A percentile compares a stretch with the other conserved stretches of the same genome.
Conservation (phyloP, 2,797 vertebrate species). For the Xiphorhynchus erythropygius region DNA sequence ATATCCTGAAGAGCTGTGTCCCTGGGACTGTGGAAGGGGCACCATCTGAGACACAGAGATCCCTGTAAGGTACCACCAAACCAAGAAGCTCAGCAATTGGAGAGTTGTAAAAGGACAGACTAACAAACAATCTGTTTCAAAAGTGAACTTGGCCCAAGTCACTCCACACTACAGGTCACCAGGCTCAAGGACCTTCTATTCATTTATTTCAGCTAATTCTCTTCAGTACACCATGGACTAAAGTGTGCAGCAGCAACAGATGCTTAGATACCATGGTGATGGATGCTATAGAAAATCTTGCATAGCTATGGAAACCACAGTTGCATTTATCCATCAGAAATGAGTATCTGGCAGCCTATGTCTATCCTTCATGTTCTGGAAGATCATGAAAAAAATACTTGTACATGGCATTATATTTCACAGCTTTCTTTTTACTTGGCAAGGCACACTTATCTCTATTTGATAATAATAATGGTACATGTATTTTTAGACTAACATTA, state of each 20-base stretch:
- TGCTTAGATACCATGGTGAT: slow-evolving; percentile 44
- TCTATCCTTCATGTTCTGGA: slow-evolving; percentile 48
- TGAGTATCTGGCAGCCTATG: slow-evolving; percentile 43
- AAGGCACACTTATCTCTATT: slow-evolving; percentile 40
- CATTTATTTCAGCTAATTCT: background rate
- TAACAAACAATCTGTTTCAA: background rate
- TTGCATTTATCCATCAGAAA: slow-evolving; percentile 45
- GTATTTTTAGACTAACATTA: slow-evolving; percentile 69
- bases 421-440: slow-evolving; percentile 60
- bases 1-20: background rate
- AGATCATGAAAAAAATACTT: slow-evolving; percentile 39
- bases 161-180: background rate
- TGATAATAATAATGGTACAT: slow-evolving; percentile 62
- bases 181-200: background rate
- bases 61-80: background rate
- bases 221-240: background rate
- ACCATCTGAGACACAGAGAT: background rate
- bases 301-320: slow-evolving; percentile 62
- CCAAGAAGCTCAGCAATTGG: background rate
- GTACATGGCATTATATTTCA: slow-evolving; percentile 38
- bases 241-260: background rate
- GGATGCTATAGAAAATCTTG: slow-evolving; percentile 38
- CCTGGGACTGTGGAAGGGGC: background rate
- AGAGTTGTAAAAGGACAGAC: background rate
- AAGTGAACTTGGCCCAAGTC: background rate